These are phyloP conservation scores for Sphaerodactylus townsendi DNA, from an alignment of 2,113 vertebrate genomes.

Conservation along the genomic window DNA sequence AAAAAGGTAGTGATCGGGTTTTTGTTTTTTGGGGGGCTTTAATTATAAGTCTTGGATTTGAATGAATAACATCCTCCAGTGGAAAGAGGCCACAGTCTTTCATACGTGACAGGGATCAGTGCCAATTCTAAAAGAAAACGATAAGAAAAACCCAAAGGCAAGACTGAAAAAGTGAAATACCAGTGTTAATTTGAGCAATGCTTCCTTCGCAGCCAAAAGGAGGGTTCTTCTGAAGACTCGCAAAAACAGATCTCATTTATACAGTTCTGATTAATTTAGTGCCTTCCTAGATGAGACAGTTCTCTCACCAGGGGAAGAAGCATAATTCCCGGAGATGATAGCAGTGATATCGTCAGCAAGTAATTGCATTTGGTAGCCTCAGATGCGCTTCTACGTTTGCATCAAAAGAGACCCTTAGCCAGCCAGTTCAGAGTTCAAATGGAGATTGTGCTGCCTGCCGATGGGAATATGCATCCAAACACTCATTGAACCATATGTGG, in stretches of 20 bases:
- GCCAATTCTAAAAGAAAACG: neutral
- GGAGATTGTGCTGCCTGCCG: neutral
- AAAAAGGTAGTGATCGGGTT: conserved; percentile 71
- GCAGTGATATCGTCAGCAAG: neutral
- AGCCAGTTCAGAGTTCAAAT: neutral
- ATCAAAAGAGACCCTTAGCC: neutral
- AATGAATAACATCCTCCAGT: neutral
- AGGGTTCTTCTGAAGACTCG: neutral
- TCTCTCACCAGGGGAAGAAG: neutral
- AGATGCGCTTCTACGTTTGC: neutral
- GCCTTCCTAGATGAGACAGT: neutral
- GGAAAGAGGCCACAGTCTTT: neutral
- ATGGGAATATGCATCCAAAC: neutral
- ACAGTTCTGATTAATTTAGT: neutral
- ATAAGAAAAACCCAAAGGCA: neutral
- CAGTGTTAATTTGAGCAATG: neutral
- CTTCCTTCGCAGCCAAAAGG: too few species aligned
- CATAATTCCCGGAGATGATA: neutral
- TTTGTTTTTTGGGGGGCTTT: neutral
- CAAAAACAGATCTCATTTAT: neutral
- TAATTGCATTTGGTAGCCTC: neutral
- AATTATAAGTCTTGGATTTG: neutral
- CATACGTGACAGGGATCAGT: neutral
- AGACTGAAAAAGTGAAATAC: neutral
- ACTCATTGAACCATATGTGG: neutral